A percentile compares a stretch with the other conserved stretches of the same genome.
Evolutionary conservation across 2,797 vertebrate genomes (phyloP).

Genomic region (Telmatherina bonti): DNA sequence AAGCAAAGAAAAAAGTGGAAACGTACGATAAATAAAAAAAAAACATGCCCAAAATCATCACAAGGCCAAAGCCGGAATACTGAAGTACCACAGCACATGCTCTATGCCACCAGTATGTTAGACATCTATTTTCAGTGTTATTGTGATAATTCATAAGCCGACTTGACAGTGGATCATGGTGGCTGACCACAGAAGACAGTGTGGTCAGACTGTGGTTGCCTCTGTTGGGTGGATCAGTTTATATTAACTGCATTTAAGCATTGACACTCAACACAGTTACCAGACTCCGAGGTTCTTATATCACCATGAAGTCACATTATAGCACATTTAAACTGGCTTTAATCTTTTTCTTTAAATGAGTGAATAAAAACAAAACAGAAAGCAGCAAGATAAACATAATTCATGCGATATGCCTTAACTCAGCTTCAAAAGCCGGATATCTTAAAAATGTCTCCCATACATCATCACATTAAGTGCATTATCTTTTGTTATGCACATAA

Average conservation of each 20-base stretch:
- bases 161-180: constrained; percentile 5
- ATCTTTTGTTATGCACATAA: constrained; percentile 36
- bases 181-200: constrained; percentile 36
- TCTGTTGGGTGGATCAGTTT: constrained; percentile 7
- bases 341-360: too few species aligned
- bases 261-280: neutral
- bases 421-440: constrained; percentile 10
- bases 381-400: constrained; percentile 19
- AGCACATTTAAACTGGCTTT: too few species aligned
- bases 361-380: constrained; percentile 25
- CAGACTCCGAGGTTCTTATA: neutral
- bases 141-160: constrained; percentile 27
- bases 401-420: constrained; percentile 15
- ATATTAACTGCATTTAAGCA: neutral
- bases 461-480: constrained; percentile 30
- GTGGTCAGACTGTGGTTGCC: constrained; percentile 37
- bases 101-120: too few species aligned
- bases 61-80: too few species aligned
- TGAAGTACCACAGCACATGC: too few species aligned
- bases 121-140: neutral
- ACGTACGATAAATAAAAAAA: too few species aligned
- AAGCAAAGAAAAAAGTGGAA: too few species aligned
- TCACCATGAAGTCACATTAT: neutral
- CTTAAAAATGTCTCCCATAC: constrained; percentile 15
- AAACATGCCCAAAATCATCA: too few species aligned